Evolutionary conservation across 1,140 invertebrate genomes (phyloP), one percentile per base, ranked within the genome.

Genomic region (Diorhabda elongata): DNA sequence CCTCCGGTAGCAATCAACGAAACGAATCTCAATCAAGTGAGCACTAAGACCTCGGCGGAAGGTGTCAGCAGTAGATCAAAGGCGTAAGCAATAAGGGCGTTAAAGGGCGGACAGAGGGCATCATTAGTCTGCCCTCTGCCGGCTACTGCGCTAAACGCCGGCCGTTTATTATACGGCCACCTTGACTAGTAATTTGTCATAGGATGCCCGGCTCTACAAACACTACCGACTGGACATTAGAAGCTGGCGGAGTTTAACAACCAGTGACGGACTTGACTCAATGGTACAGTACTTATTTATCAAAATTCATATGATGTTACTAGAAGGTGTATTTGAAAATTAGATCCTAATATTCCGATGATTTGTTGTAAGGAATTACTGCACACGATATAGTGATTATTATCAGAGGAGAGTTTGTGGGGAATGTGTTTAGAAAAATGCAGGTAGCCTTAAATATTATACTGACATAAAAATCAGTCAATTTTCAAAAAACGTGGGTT

Each of bases 131-230:
- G 75, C 75, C 75, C 74, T 74, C 73, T 68, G 70, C 73, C 74
- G 70, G 63, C 71, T 72, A 74, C 68, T 73, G 71, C 66, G 68
- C 71, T 76, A 76, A 76, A 72, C 69, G 74, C 69, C 69, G 68
- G 69, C 75, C 74, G 76, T 77, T 77, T 77, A 77, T 77, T 71
- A 75, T 62, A 67, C 68, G 66, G 67, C 66, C 74, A 77, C 76
- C 76, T 77, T 77, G 74, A 74, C 76, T 74, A 70, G 76, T 70
- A 73, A 77, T 77, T 77, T 77, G 76, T 77, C 76, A 77, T 77
- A 64, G 73, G 68, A 58, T 61, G 64, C 60, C 62, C 58, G 65
- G 66, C 58, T 70, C 65, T 68, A 70, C 73, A 74, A 74, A 74
- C 73, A 74, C 58, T 67, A 63, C 61, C 6, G 42, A 8, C 43